Evolutionary conservation across 2,113 vertebrate genomes (phyloP), one percentile per base, ranked within the genome.

Genomic region (Dipodomys stephensi): DNA sequence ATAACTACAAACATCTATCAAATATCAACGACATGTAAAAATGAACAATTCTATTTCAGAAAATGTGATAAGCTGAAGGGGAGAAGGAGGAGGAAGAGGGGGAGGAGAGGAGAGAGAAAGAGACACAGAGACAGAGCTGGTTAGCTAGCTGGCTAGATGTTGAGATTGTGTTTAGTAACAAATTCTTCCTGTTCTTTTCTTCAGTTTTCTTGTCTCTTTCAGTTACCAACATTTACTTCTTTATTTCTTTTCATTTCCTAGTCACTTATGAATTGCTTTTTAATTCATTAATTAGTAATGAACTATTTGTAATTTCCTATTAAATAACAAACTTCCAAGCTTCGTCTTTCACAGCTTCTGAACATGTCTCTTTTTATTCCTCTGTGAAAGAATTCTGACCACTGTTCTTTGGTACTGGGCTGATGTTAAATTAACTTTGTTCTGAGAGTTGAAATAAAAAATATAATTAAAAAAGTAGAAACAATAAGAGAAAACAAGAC

Each of bases 191-290:
- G 53, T 53, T 13, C 60, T 57, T 12, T 25, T 53, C 18, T 78
- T 53, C 7, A 2, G 7, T 87, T 72, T 77, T 57, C 16, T n/a
- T 27, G 44, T 60, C 83, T 93, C 49, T 39, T 87, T 86, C 39
- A 73, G 35, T 30, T 71, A 46, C 12, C 67, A 6, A 23, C 6
- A 18, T 67, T 57, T 18, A 1, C 16, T 57, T 15, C 20, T 67
- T 94, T 84, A 46, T 96, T 80, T 90, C 65, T 79, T 57, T 13
- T 57, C 15, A 46, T 90, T 92, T 93, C 76, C 11, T 77, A 80
- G 30, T 68, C 23, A 79, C 4, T 57, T 57, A 57, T 16, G 15
- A 18, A 57, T 13, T 57, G 53, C 15, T 57, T 16, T 13, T 57
- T 57, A 57, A 57, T 57, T 57, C 16, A 57, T 57, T 57, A 57